Conservation (phyloP, 2,888 invertebrate species). For the Tipula unca region DNA sequence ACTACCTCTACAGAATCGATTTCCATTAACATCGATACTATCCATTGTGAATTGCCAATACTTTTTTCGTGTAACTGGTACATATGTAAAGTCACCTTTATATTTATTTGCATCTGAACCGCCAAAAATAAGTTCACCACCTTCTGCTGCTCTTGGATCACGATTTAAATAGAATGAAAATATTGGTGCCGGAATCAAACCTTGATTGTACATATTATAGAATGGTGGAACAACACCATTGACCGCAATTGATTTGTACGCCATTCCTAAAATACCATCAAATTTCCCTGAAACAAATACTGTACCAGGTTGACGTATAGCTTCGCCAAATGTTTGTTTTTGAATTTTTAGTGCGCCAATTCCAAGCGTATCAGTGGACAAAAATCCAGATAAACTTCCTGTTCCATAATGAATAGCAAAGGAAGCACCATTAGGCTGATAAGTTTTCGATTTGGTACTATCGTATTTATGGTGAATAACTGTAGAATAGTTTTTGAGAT, state of each 20-base stretch:
- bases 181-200: conserved; percentile 58
- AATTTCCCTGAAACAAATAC: conserved; percentile 98
- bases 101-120: conserved; percentile 91
- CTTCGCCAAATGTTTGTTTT: conserved; percentile 92
- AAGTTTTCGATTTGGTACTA: conserved; percentile 71
- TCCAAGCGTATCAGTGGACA: conserved; percentile 79
- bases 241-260: conserved; percentile 79
- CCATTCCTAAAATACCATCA: conserved; percentile 96
- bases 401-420: conserved; percentile 94
- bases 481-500: too few species aligned
- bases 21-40: conserved; percentile 47
- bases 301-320: conserved; percentile 85
- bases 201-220: conserved; percentile 82
- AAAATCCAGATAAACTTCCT: conserved; percentile 91
- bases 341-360: conserved; percentile 65
- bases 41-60: conserved; percentile 99
- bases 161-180: conserved; percentile 91
- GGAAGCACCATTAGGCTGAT: conserved; percentile 78
- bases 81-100: conserved; percentile 79
- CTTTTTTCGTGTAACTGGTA: conserved; percentile 72
- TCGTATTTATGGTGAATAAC: conserved; percentile 95
- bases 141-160: conserved; percentile 62
- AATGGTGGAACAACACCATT: conserved; percentile 88
- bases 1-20: conserved; percentile 62
- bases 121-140: conserved; percentile 88